Conservation (phyloP, 2,113 vertebrate species). For the Sminthopsis crassicaudata region DNA sequence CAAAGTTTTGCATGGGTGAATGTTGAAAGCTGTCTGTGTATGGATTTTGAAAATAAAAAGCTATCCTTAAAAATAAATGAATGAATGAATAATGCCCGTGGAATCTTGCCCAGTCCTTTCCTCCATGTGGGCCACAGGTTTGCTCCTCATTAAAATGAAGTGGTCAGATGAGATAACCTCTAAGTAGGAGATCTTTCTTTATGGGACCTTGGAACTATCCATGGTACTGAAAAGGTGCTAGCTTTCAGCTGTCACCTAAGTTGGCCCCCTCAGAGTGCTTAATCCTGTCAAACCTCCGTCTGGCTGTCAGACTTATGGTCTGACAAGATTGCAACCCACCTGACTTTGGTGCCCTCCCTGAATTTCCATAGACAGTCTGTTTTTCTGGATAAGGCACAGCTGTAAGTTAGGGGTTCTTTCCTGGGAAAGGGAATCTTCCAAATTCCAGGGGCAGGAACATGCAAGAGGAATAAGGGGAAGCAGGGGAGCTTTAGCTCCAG, state of each 20-base stretch:
- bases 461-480: background rate
- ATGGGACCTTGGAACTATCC: background rate
- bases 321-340: background rate
- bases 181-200: background rate
- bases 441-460: background rate
- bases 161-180: background rate
- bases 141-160: background rate
- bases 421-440: background rate
- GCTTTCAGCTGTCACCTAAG: background rate
- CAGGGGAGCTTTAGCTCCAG: too few relatives aligned
- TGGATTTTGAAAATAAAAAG: too few relatives aligned
- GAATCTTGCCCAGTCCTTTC: background rate
- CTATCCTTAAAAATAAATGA: too few relatives aligned
- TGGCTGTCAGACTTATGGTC: background rate
- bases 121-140: background rate
- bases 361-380: background rate
- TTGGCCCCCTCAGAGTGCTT: background rate
- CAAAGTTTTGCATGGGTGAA: too few relatives aligned
- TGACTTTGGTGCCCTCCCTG: background rate
- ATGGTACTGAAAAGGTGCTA: background rate
- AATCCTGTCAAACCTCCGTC: background rate
- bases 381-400: background rate
- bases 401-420: background rate
- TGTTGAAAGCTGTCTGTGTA: too few relatives aligned
- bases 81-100: too few relatives aligned